A percentile compares a stretch with the other conserved stretches of the same genome.
phyloP scores from a whole-genome alignment of 2,888 invertebrate species.

The Chydorus sphaericus region DNA sequence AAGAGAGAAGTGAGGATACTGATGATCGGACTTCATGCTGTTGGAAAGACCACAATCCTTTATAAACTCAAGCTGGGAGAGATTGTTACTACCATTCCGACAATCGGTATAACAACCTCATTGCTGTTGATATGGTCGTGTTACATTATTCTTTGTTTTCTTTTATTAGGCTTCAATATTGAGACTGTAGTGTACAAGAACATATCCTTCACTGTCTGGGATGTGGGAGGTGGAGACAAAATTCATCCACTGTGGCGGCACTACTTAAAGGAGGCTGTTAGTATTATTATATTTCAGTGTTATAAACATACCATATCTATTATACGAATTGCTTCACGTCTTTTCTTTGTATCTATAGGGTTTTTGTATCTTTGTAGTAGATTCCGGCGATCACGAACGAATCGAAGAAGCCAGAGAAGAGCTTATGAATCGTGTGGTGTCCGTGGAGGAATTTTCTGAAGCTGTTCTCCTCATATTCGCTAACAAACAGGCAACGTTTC shows the following conservation, averaged over 20 bases:
- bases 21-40: conserved; percentile 91
- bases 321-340: no score
- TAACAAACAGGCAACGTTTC: conserved; percentile 78
- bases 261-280: conserved; percentile 93
- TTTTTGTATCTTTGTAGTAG: conserved; percentile 98
- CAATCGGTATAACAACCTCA: conserved; percentile 44
- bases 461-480: conserved; percentile 98
- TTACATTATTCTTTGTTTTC: conserved; percentile 11
- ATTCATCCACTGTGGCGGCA: conserved; percentile 95
- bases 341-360: conserved; percentile 42
- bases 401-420: conserved; percentile 97
- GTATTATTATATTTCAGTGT: conserved; percentile 14
- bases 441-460: conserved; percentile 98
- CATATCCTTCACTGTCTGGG: conserved; percentile 97
- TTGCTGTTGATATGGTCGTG: not conserved
- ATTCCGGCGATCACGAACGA: conserved; percentile 99
- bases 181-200: conserved; percentile 99
- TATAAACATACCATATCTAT: no score
- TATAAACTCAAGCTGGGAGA: conserved; percentile 95
- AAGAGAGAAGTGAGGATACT: no score
- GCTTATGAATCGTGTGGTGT: conserved; percentile 96
- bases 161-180: conserved; percentile 75
- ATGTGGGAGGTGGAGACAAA: conserved; percentile 96
- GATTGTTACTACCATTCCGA: conserved; percentile 96
- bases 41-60: conserved; percentile 94